Percentiles rank a stretch among this genome's conserved stretches.
phyloP scores from a whole-genome alignment of 2,113 vertebrate genomes.

The Pica pica region DNA sequence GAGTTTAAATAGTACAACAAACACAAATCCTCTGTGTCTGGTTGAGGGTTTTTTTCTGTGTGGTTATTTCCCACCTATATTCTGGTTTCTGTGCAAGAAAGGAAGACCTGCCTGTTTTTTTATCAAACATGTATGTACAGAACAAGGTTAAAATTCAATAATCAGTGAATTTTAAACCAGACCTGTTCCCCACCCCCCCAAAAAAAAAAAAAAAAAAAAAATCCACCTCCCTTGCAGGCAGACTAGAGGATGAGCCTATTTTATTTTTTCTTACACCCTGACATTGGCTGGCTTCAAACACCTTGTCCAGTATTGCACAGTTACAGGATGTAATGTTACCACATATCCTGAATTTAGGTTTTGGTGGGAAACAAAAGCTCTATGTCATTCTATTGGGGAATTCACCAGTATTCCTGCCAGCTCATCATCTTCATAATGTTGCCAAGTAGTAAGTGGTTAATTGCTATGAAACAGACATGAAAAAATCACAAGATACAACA shows the following conservation, averaged over 20 bases:
- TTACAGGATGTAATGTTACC: neutral
- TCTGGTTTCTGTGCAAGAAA: neutral
- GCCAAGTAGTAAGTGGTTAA: neutral
- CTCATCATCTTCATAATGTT: neutral
- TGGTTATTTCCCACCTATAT: neutral
- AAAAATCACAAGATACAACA: neutral
- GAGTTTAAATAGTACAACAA: neutral
- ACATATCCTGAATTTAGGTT: neutral
- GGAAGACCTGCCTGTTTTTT: neutral
- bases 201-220: neutral
- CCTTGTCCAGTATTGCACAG: neutral
- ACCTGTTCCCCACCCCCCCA: accelerated
- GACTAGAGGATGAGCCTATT: neutral
- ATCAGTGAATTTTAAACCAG: neutral
- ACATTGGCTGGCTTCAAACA: neutral
- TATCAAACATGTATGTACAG: neutral
- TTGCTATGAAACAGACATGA: neutral
- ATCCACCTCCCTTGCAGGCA: neutral
- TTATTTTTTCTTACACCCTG: neutral
- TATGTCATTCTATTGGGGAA: neutral
- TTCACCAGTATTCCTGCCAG: neutral
- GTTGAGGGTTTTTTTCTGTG: neutral
- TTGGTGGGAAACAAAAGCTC: neutral
- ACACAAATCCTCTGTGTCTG: neutral
- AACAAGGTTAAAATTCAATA: neutral